These are phyloP conservation scores for Neodiprion virginianus DNA, from an alignment of 1,140 invertebrate genomes.

Conservation along the genomic window DNA sequence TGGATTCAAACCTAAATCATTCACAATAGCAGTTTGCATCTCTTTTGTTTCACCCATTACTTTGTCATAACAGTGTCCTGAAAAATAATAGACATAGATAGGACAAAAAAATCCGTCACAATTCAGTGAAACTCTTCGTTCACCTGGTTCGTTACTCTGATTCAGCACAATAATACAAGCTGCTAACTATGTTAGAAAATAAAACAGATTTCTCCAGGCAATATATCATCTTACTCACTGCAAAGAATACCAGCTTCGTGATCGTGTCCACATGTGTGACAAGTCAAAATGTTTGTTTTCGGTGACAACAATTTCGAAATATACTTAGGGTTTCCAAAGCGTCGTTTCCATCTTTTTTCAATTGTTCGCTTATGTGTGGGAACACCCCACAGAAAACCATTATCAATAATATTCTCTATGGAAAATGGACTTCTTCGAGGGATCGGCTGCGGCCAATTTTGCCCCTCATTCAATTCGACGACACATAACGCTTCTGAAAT, in stretches of 20 bases:
- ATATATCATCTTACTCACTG: constrained; percentile 65
- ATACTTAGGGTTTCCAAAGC: constrained; percentile 72
- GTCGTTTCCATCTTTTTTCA: constrained; percentile 75
- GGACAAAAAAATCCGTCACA: constrained; percentile 16
- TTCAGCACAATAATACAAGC: constrained; percentile 7
- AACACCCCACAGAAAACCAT: constrained; percentile 83
- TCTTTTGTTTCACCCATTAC: constrained; percentile 79
- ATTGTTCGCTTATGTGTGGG: constrained; percentile 78
- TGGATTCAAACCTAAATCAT: constrained; percentile 72
- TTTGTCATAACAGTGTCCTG: constrained; percentile 82
- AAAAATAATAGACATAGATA: constrained; percentile 27
- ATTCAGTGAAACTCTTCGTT: too few relatives aligned
- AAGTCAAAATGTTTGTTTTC: constrained; percentile 78
- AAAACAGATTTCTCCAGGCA: too few relatives aligned
- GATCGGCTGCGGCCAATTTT: constrained; percentile 21
- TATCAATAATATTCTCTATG: constrained; percentile 69
- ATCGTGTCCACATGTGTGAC: constrained; percentile 81
- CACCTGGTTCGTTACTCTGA: too few relatives aligned
- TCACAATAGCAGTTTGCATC: constrained; percentile 77
- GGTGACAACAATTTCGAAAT: constrained; percentile 72
- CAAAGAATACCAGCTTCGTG: constrained; percentile 80
- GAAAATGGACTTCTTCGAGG: constrained; percentile 46
- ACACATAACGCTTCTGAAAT: constrained; percentile 43
- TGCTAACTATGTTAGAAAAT: too few relatives aligned
- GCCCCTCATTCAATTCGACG: constrained; percentile 43